Conservation (phyloP, 2,113 vertebrate genomes). For the Laterallus jamaicensis region DNA sequence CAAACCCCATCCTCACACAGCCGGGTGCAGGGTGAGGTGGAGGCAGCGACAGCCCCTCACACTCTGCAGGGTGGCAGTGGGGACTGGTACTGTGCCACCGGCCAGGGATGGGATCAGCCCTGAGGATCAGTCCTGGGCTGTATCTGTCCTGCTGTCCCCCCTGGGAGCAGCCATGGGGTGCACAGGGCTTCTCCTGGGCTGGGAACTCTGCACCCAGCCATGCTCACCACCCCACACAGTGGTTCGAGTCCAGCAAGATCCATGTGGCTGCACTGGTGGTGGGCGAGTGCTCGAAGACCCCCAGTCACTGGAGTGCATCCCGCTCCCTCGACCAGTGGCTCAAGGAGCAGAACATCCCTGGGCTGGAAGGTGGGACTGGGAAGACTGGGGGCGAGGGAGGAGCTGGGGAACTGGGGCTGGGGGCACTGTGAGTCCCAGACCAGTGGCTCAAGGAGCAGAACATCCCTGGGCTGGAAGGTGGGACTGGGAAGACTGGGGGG, state of each 20-base stretch:
- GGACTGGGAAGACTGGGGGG: not conserved
- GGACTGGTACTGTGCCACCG: not conserved
- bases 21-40: not conserved
- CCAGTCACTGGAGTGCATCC: constrained; percentile 90
- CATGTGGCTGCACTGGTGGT: constrained; percentile 89
- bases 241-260: constrained; percentile 93
- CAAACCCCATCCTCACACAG: not conserved
- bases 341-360: constrained; percentile 87
- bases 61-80: fast-evolving
- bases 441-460: constrained; percentile 91
- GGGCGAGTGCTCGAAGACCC: constrained; percentile 85
- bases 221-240: constrained; percentile 66
- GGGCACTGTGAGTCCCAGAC: not conserved
- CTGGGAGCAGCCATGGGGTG: fast-evolving
- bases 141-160: fast-evolving
- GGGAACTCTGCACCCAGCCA: fast-evolving
- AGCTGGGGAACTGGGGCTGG: not conserved
- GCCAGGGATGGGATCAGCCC: not conserved
- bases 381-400: not conserved
- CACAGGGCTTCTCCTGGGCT: fast-evolving
- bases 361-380: constrained; percentile 83
- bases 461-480: constrained; percentile 90
- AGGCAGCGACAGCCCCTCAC: fast-evolving
- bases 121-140: not conserved
- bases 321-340: constrained; percentile 90